These are phyloP conservation scores for Zelleria hepariella DNA, from an alignment of 2,888 invertebrate genomes.

Conservation along the genomic window DNA sequence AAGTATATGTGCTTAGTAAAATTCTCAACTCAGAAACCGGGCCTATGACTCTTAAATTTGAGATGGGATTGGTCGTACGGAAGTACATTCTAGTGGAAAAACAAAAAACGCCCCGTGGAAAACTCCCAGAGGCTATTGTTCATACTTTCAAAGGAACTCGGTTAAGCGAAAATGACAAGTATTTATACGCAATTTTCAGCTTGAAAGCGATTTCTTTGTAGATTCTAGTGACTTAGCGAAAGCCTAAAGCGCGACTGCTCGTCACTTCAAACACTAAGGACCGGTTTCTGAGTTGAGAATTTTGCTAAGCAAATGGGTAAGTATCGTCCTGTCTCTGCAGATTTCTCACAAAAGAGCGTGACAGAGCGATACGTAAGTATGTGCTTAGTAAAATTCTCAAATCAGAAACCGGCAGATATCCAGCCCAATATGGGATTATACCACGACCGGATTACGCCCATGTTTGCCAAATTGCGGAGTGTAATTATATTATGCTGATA, in stretches of 20 bases:
- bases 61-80: not conserved
- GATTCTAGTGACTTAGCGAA: not conserved
- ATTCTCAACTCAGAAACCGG: not conserved
- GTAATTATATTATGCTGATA: not conserved
- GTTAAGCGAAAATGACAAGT: not conserved
- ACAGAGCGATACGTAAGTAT: no score
- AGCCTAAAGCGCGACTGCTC: not conserved
- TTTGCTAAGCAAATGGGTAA: no score
- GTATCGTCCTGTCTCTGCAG: no score
- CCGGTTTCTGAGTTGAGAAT: no score
- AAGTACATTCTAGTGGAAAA: no score
- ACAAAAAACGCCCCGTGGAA: not conserved
- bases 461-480: not conserved
- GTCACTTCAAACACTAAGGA: not conserved
- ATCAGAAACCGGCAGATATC: not conserved
- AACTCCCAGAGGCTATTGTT: not conserved
- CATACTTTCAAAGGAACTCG: not conserved
- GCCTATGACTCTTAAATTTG: not conserved
- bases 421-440: not conserved
- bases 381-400: no score
- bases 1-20: no score
- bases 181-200: conserved; percentile 20
- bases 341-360: no score
- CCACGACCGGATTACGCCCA: not conserved
- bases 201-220: conserved; percentile 14